Evolutionary conservation across 2,888 invertebrate genomes (phyloP), one percentile per base, ranked within the genome.

Genomic region (Temnothorax unifasciatus): DNA sequence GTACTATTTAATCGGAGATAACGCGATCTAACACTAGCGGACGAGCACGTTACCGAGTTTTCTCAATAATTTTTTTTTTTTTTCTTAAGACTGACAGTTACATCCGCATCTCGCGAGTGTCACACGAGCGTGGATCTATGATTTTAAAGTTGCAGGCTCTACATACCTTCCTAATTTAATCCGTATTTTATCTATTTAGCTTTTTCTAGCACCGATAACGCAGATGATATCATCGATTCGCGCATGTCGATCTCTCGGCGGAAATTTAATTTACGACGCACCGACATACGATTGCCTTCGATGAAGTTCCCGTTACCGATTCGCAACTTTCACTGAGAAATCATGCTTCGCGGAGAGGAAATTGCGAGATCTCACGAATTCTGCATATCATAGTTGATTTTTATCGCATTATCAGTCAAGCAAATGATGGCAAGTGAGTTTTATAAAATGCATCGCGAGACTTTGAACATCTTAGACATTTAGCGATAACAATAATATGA

Each of bases 1-100:
- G 34, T 76, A 50, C 6, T 63, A 76, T 75, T 75, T 50, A 63
- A 21, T 50, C 34, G 63, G 15, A 76, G 75, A 74, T 74, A 74
- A 74, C 74, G 59, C 25, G 44, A 0, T 57, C 29, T 29, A 74
- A 25, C 13, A 44, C 21, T 18, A 29, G 5, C 47, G 11, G 3
- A 50, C 47, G 34, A 38, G 8, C 38, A 15, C 4, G n/a, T 75
- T 50, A 21, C 29, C 6, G 41, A 64, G 11, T 38, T 9, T 18
- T 47, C 4, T 18, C 3, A 2, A 11, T 11, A 38, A 38, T 34
- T 63, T 75, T 75, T 76, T 21, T n/a, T n/a, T n/a, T 61, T 76
- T 21, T 44, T n/a, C 1, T 34, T 34, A 63, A 50, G 3, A 21
- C 15, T 34, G 34, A 47, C 25, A 50, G 2, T 18, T 9, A n/a